Percentiles rank a stretch among this genome's conserved stretches.
Evolutionary conservation across 2,888 invertebrate species (phyloP).

Genomic region (Troilus luridus): DNA sequence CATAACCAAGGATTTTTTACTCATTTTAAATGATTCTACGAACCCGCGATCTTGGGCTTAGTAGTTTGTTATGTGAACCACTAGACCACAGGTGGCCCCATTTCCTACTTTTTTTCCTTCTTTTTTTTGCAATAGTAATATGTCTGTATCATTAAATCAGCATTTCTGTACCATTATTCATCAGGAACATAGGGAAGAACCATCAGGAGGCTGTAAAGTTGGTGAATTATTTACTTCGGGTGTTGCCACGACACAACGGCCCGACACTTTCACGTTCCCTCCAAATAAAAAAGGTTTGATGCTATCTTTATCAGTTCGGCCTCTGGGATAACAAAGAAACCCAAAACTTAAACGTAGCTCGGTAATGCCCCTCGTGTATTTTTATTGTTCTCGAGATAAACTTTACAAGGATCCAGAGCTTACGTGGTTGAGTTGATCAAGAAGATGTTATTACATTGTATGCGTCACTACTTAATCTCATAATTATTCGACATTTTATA

Average conservation of each 20-base stretch:
- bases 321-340: slow-evolving; percentile 19
- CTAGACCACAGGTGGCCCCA: no score
- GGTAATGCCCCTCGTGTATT: neutral
- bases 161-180: neutral
- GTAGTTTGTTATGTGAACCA: no score
- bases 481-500: no score
- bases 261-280: neutral
- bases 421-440: neutral
- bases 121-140: neutral
- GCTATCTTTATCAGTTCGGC: slow-evolving; percentile 22
- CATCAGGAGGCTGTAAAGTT: slow-evolving; percentile 29
- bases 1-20: no score
- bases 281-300: slow-evolving; percentile 45
- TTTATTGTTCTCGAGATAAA: neutral
- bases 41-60: no score
- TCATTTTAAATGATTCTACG: no score
- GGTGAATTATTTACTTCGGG: slow-evolving; percentile 10
- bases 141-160: neutral
- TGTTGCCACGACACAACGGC: neutral
- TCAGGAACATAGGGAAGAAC: neutral
- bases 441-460: neutral
- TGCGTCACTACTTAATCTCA: neutral
- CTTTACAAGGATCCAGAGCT: neutral
- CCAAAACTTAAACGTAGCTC: neutral
- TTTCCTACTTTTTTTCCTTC: neutral